Evolutionary conservation across 2,113 vertebrate genomes (phyloP).

Genomic region (Larimichthys polyactis): DNA sequence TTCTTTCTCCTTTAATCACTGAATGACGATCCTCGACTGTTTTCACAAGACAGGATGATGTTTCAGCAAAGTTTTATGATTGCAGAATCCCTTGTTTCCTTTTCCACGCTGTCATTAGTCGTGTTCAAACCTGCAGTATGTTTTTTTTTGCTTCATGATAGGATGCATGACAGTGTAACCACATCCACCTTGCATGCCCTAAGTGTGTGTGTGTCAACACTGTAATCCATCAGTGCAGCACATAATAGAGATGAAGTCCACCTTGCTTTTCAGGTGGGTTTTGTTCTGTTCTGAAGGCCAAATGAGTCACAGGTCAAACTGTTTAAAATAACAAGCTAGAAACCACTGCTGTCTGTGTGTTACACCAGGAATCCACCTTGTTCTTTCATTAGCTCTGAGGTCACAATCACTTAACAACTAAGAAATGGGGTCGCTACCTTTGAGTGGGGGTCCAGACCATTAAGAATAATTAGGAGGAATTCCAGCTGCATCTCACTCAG

Average conservation of each 20-base stretch:
- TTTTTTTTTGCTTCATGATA: constrained; percentile 26
- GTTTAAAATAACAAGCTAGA: not conserved
- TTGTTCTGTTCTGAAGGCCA: constrained; percentile 5
- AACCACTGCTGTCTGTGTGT: constrained; percentile 17
- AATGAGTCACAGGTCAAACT: constrained; percentile 50
- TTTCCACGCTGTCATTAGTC: constrained; percentile 24
- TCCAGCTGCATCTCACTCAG: constrained; percentile 28
- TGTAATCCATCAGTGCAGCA: constrained; percentile 57
- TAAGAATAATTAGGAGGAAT: constrained; percentile 47
- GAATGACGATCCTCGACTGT: not conserved
- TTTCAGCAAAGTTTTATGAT: constrained; percentile 6
- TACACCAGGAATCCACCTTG: constrained; percentile 10
- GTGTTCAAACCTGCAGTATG: constrained; percentile 43
- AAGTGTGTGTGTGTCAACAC: constrained; percentile 28
- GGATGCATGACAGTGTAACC: constrained; percentile 45
- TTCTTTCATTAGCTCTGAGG: constrained; percentile 46
- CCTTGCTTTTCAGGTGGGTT: constrained; percentile 26
- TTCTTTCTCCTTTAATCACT: constrained; percentile 18
- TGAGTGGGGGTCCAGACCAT: constrained; percentile 30
- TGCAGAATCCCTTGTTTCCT: constrained; percentile 26
- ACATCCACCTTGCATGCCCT: constrained; percentile 24
- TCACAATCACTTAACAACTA: constrained; percentile 17
- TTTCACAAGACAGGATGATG: constrained; percentile 18
- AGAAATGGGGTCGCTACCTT: constrained; percentile 32
- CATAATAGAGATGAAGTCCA: constrained; percentile 52